Conservation (phyloP, 2,797 vertebrate species). For the Rhinogobio ventralis region DNA sequence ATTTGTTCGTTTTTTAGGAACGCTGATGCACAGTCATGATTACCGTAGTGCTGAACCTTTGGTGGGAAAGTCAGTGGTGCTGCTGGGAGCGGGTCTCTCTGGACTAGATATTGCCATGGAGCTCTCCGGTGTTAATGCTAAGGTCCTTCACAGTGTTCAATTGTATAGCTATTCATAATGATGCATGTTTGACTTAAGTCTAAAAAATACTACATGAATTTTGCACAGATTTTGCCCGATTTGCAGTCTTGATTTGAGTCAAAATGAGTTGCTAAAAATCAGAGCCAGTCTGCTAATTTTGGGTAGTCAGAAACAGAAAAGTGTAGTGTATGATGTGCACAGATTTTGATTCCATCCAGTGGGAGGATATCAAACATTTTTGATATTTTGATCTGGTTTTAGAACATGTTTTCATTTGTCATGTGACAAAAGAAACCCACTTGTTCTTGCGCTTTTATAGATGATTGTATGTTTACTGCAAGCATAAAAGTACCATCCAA, state of each 20-base stretch:
- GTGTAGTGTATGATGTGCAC: background rate
- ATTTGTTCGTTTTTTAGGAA: conserved; percentile 58
- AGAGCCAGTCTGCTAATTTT: background rate
- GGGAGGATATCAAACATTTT: background rate
- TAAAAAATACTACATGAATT: background rate
- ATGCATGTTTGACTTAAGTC: background rate
- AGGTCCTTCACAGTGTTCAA: conserved; percentile 47
- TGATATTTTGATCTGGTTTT: background rate
- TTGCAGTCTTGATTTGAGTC: background rate
- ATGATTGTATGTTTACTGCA: background rate
- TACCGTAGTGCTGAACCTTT: conserved; percentile 73
- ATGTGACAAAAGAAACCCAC: background rate
- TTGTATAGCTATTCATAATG: background rate
- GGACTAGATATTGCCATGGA: conserved; percentile 74
- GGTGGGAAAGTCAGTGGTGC: conserved; percentile 66
- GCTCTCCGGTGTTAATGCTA: conserved; percentile 63
- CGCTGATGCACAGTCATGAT: conserved; percentile 73
- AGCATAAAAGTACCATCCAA: background rate
- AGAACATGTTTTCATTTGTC: background rate
- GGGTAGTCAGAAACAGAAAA: background rate
- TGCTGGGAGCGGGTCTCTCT: conserved; percentile 73
- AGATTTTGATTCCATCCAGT: conserved; percentile 1
- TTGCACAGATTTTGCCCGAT: background rate
- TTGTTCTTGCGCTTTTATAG: background rate
- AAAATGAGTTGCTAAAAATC: background rate